phyloP scores from a whole-genome alignment of 2,888 invertebrate species.

The Amphipoea oculea region DNA sequence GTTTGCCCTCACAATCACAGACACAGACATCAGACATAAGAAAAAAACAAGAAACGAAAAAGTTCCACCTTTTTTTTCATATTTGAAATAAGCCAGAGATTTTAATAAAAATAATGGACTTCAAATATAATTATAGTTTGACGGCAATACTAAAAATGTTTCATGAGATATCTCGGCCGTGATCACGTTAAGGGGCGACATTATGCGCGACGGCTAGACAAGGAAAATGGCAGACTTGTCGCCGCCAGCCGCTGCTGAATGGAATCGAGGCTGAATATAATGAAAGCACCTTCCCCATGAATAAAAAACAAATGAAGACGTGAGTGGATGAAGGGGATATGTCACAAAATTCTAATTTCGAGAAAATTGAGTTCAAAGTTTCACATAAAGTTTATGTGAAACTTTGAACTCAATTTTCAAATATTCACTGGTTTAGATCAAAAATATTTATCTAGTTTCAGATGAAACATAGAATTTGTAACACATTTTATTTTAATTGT shows the following conservation, averaged over 20 bases:
- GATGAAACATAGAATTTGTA: background rate
- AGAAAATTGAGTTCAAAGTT: too few relatives aligned
- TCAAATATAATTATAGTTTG: slow-evolving; percentile 3
- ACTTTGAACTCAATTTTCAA: too few relatives aligned
- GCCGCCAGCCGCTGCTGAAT: slow-evolving; percentile 68
- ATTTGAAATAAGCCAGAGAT: background rate
- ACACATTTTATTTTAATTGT: background rate
- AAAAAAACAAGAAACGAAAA: background rate
- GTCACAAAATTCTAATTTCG: too few relatives aligned
- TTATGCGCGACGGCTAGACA: slow-evolving; percentile 49
- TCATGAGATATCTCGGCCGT: slow-evolving; percentile 33
- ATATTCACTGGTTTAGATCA: slow-evolving; percentile 33
- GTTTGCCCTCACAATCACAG: background rate
- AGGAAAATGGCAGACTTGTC: slow-evolving; percentile 70
- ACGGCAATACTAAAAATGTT: slow-evolving; percentile 30
- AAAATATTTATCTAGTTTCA: background rate
- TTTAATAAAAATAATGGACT: background rate
- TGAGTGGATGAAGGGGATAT: too few relatives aligned
- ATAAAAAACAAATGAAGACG: slow-evolving; percentile 59
- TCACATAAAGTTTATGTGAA: too few relatives aligned
- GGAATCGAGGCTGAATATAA: slow-evolving; percentile 62
- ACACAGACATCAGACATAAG: background rate
- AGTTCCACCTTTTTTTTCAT: background rate
- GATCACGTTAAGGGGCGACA: slow-evolving; percentile 39
- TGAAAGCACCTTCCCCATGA: slow-evolving; percentile 57